phyloP scores from a whole-genome alignment of 2,113 vertebrate genomes.

The Proterorhinus semilunaris region DNA sequence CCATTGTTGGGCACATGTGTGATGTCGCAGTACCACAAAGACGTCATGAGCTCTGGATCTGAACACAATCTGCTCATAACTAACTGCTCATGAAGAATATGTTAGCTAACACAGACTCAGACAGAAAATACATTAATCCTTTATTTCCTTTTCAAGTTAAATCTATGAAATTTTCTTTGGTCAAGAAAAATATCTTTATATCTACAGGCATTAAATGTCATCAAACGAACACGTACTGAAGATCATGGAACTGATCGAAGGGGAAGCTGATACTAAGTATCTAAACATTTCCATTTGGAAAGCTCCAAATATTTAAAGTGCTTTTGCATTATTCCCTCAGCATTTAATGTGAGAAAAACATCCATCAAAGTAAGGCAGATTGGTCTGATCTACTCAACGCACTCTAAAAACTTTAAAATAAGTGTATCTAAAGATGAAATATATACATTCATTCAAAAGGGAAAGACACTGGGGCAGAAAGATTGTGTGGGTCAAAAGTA shows the following conservation, averaged over 20 bases:
- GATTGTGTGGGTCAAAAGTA: slow-evolving; percentile 20
- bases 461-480: slow-evolving; percentile 28
- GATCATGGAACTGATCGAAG: slow-evolving; percentile 99
- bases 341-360: slow-evolving; percentile 64
- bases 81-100: slow-evolving; percentile 45
- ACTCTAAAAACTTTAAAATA: slow-evolving; percentile 23
- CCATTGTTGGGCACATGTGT: slow-evolving; percentile 18
- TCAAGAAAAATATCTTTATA: slow-evolving; percentile 79
- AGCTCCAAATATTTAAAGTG: slow-evolving; percentile 98
- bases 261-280: slow-evolving; percentile 89
- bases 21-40: slow-evolving; percentile 42
- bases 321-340: slow-evolving; percentile 84
- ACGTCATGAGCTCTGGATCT: slow-evolving; percentile 51
- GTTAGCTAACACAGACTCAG: slow-evolving; percentile 43
- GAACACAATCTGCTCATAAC: slow-evolving; percentile 46
- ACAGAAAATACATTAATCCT: slow-evolving; percentile 71
- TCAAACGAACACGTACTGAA: slow-evolving; percentile 64
- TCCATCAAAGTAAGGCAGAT: slow-evolving; percentile 74
- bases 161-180: slow-evolving; percentile 78
- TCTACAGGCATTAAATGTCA: slow-evolving; percentile 73
- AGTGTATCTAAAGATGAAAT: slow-evolving; percentile 14
- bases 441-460: slow-evolving; percentile 37
- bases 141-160: slow-evolving; percentile 68
- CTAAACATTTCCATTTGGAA: slow-evolving; percentile 87
- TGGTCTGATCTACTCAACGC: slow-evolving; percentile 49